These are phyloP conservation scores for Callithrix jacchus DNA, from an alignment of 2,113 vertebrate genomes.

Conservation along the genomic window DNA sequence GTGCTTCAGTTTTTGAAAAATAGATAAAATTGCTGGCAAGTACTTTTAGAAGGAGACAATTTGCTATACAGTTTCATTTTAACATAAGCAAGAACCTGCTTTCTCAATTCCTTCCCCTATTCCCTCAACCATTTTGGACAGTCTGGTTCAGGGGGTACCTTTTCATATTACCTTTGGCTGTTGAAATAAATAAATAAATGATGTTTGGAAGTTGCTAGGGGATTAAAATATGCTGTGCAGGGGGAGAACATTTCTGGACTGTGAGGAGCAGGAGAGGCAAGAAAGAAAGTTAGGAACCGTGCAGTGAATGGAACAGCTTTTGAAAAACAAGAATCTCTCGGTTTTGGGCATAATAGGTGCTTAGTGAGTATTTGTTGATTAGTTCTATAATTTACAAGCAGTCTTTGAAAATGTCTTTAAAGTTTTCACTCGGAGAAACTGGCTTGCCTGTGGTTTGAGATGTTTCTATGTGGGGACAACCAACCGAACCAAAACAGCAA, in stretches of 20 bases:
- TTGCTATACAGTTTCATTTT: constrained; percentile 13
- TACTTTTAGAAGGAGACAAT: constrained; percentile 46
- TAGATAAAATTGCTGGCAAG: constrained; percentile 47
- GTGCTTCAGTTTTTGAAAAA: constrained; percentile 19
- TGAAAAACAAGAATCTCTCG: constrained; percentile 7
- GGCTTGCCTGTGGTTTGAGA: constrained; percentile 53
- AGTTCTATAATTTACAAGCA: not conserved
- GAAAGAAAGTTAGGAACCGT: not conserved
- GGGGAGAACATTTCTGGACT: constrained; percentile 57
- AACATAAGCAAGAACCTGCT: not conserved
- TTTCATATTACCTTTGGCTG: constrained; percentile 51
- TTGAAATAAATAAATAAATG: constrained; percentile 62
- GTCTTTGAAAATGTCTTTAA: constrained; percentile 36
- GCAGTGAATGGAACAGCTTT: not conserved
- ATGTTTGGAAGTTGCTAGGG: constrained; percentile 67
- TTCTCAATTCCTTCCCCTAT: constrained; percentile 16
- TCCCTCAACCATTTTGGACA: not conserved
- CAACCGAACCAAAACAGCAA: constrained; percentile 54
- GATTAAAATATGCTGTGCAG: constrained; percentile 38
- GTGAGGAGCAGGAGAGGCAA: not conserved
- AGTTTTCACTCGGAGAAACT: constrained; percentile 12
- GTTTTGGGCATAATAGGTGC: not conserved
- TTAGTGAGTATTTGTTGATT: not conserved
- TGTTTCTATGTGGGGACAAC: constrained; percentile 47
- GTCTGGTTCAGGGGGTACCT: not conserved